Percentiles rank a stretch among this genome's conserved stretches.
These are phyloP conservation scores for Entomobrya proxima DNA, from an alignment of 2,888 invertebrate species.

Conservation along the genomic window DNA sequence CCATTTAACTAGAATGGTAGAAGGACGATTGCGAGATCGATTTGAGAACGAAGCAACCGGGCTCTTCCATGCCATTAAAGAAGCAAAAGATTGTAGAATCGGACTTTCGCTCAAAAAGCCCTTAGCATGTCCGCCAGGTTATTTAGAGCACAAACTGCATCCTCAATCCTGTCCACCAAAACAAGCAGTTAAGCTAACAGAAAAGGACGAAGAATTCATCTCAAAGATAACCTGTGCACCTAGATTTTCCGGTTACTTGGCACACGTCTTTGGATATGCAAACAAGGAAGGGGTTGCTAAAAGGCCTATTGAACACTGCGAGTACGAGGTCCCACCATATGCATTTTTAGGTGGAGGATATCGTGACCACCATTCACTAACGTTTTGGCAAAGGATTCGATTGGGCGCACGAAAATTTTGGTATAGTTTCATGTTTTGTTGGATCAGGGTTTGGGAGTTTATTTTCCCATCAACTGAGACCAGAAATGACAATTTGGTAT, in stretches of 20 bases:
- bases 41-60: slow-evolving; percentile 60
- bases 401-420: slow-evolving; percentile 25
- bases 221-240: slow-evolving; percentile 54
- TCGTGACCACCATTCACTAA: slow-evolving; percentile 27
- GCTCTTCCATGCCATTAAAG: slow-evolving; percentile 57
- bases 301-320: slow-evolving; percentile 45
- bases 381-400: background rate
- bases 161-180: slow-evolving; percentile 24
- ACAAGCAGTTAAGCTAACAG: slow-evolving; percentile 24
- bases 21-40: slow-evolving; percentile 66
- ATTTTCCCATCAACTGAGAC: slow-evolving; percentile 25
- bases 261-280: slow-evolving; percentile 66
- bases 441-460: background rate
- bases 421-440: background rate
- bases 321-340: slow-evolving; percentile 45
- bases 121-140: slow-evolving; percentile 57
- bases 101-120: slow-evolving; percentile 45
- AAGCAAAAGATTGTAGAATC: slow-evolving; percentile 40
- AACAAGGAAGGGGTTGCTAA: background rate
- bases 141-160: slow-evolving; percentile 35
- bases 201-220: slow-evolving; percentile 64
- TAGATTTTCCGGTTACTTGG: slow-evolving; percentile 68
- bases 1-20: slow-evolving; percentile 60
- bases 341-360: slow-evolving; percentile 51
- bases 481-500: background rate